Base-by-base conservation (phyloP, 1,140 invertebrate genomes). In the Mycetomoellerius zeteki region DNA sequence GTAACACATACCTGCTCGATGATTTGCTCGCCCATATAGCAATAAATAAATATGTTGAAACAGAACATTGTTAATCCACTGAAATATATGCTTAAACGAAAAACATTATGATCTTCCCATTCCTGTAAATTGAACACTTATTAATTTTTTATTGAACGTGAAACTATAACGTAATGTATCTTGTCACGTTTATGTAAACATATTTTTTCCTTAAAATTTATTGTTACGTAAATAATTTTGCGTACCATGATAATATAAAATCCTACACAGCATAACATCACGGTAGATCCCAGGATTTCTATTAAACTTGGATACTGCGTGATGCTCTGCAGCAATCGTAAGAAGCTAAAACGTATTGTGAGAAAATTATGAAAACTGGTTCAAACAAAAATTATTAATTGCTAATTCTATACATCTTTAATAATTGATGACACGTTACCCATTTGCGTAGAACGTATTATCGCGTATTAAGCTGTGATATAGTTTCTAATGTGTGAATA, bases 201-300 rank as follows among this genome's bases (percentile, higher is more conserved):
- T n/a, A 6, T 67, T 6, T 30, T 27, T 62, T 2, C 21, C 10
- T 43, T n/a, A 52, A 72, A 76, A 67, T 30, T 60, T 3, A 47
- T 21, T 72, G 19, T 30, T 43, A 47, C 3, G n/a, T 33, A 60
- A 33, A 82, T 16, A 47, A 47, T 33, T 33, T 19, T 73, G 52
- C 33, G 33, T 52, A 89, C 89, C 88, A 71, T 78, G 3, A 89
- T 21, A 16, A 84, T 27, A 56, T 24, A 87, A 77, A 73, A 90
- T 65, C 58, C 89, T 30, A 64, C 62, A 14, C 92, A 85, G 54
- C 93, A 94, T 43, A 93, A 87, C 21, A 93, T 87, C 65, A 92
- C 64, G 0, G 91, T 69, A 14, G 73, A 75, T 2, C 71, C 71
- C 4, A 82, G 0, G 5, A 90, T 21, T 71, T 93, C 92, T 14